phyloP scores from a whole-genome alignment of 2,888 invertebrate species.

The Deilephila porcellus region DNA sequence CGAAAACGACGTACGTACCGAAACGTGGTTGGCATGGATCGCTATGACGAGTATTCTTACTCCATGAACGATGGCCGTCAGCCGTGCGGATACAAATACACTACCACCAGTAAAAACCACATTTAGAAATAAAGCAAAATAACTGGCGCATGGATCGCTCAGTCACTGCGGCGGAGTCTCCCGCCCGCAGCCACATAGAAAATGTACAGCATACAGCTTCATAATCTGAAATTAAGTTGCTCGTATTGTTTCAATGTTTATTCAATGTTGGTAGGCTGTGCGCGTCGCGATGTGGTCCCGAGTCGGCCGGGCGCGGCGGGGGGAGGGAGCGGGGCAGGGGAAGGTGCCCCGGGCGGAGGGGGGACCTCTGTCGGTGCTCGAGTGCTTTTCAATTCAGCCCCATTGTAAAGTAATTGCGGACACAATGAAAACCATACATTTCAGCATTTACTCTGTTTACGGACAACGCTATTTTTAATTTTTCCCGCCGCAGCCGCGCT shows the following conservation, averaged over 20 bases:
- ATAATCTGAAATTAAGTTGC: conserved; percentile 27
- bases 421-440: conserved; percentile 54
- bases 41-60: too few relatives aligned
- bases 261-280: conserved; percentile 23
- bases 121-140: neutral
- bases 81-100: too few relatives aligned
- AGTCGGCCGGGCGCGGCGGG: neutral
- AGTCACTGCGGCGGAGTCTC: neutral
- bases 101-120: neutral
- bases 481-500: neutral
- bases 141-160: neutral
- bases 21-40: too few relatives aligned
- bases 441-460: conserved; percentile 37
- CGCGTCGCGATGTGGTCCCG: conserved; percentile 11
- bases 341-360: conserved; percentile 4
- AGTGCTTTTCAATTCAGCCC: conserved; percentile 56
- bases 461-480: conserved; percentile 39
- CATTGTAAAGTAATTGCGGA: conserved; percentile 56
- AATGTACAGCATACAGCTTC: conserved; percentile 10
- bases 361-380: conserved; percentile 39
- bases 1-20: too few relatives aligned
- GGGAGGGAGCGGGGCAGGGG: neutral
- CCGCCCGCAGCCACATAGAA: neutral
- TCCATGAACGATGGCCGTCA: too few relatives aligned
- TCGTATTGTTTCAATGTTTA: conserved; percentile 27